Evolutionary conservation across 53 echinoderm and acorn worm species (phyloP), one percentile per base, ranked within the genome.

Genomic region (Paelopatides confundens): DNA sequence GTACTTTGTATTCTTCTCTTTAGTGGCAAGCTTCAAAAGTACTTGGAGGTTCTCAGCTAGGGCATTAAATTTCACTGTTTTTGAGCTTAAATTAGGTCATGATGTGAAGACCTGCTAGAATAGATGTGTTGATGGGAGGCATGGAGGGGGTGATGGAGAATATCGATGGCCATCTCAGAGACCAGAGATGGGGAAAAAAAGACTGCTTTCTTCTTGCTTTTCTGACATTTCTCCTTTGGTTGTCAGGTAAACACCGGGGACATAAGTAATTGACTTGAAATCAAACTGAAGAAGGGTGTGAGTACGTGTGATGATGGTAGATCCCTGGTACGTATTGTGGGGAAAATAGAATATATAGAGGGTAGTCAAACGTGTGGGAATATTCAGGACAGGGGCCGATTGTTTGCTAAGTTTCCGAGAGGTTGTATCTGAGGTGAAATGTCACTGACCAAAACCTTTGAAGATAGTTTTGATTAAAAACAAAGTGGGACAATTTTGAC

Each of bases 41-140:
- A 29, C 74, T 74, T 28, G 24, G 39, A 46, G 35, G 40, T 74
- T 74, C 74, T 40, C 40, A 28, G 29, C 27, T 36, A 13, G 21
- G n/a, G 74, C 74, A 74, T 74, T 74, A 28, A 74, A 74, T 74
- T 74, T 74, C 74, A 40, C 74, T 46, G 26, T 46, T 74, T 74
- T 74, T 39, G 47, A 46, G 74, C 24, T 69, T 39, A 74, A 74
- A 74, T 74, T 74, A 74, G 74, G 74, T 74, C 74, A 74, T 39
- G 46, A 74, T 39, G 46, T 74, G 74, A 74, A 74, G 58, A 58
- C 58, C 58, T 21, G 58, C 58, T 58, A 58, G 58, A 58, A 58
- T 58, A 58, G 58, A 17, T 23, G n/a, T 58, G 21, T 58, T 58
- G 58, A 58, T 58, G 58, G 21, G 58, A 58, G 58, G 58, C 58